These are phyloP conservation scores for Montipora capricornis DNA, from an alignment of 64 coral and sea anemone species.

Conservation along the genomic window DNA sequence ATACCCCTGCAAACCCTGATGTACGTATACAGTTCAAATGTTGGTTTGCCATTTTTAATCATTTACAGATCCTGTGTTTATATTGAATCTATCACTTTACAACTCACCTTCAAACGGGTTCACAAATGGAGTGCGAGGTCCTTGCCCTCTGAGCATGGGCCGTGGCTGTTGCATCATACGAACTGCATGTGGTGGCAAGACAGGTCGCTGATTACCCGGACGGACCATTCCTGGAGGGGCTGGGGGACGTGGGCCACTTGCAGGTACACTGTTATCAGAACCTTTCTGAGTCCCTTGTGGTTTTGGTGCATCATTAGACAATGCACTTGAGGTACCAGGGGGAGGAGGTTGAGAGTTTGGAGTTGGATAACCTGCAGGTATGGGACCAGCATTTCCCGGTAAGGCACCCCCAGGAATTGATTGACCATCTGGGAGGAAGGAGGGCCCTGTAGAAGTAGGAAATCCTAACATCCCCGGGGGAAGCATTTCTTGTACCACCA, in stretches of 20 bases:
- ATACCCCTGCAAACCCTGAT: no score
- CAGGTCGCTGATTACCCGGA: conserved; percentile 45
- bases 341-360: conserved; percentile 76
- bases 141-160: conserved; percentile 23
- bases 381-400: conserved; percentile 50
- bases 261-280: conserved; percentile 15
- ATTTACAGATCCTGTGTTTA: neutral
- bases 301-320: conserved; percentile 44
- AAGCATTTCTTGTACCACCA: conserved; percentile 95
- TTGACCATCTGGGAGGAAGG: conserved; percentile 67
- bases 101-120: conserved; percentile 43
- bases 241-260: conserved; percentile 40
- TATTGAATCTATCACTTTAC: no score
- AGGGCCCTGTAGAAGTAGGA: conserved; percentile 61
- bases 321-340: conserved; percentile 43
- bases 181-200: conserved; percentile 25
- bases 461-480: conserved; percentile 78
- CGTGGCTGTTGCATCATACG: conserved; percentile 26
- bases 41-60: no score
- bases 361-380: conserved; percentile 62
- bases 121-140: conserved; percentile 35
- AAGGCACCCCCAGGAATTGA: conserved; percentile 61
- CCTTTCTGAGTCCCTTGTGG: conserved; percentile 6
- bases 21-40: no score
- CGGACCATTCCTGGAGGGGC: conserved; percentile 51